Percentiles rank a stretch among this genome's conserved stretches.
phyloP scores from a whole-genome alignment of 1,140 invertebrate species.

The Lordiphosa collinella region DNA sequence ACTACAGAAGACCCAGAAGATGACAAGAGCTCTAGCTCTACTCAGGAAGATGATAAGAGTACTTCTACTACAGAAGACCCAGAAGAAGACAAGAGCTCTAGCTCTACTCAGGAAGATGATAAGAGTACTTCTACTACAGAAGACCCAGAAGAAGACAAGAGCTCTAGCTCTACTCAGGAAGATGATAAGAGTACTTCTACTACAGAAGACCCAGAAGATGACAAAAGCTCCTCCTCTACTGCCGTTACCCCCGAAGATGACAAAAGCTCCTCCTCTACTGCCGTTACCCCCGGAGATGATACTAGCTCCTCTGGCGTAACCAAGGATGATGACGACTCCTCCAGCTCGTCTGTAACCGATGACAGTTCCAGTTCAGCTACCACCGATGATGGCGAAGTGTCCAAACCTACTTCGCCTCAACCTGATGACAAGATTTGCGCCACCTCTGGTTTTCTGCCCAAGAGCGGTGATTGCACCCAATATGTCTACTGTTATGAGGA shows the following conservation, averaged over 20 bases:
- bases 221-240: neutral
- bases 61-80: no score
- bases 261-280: neutral
- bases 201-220: neutral
- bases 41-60: no score
- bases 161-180: no score
- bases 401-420: neutral
- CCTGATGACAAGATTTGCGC: conserved; percentile 18
- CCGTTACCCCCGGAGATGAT: neutral
- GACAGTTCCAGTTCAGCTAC: neutral
- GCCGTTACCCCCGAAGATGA: neutral
- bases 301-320: conserved; percentile 2
- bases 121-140: no score
- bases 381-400: conserved; percentile 1
- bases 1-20: no score
- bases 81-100: no score
- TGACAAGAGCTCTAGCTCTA: no score
- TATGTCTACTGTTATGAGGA: conserved; percentile 38
- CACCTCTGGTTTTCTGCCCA: conserved; percentile 31
- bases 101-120: no score
- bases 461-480: conserved; percentile 22
- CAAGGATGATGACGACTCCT: neutral
- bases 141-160: no score
- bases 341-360: neutral
- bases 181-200: no score